Conservation (phyloP, 2,888 invertebrate genomes). For the Phrixothrix hirtus region DNA sequence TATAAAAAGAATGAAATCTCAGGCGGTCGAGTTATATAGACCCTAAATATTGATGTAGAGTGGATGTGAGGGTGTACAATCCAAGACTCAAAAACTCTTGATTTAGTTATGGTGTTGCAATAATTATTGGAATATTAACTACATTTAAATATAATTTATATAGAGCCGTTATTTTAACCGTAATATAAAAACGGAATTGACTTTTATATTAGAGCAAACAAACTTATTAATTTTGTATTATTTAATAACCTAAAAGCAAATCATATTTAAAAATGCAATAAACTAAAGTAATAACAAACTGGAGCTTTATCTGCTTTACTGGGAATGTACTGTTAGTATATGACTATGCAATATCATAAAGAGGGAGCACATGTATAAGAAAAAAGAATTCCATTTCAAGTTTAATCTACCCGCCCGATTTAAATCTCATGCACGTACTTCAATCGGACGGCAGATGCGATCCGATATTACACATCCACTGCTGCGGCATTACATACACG, state of each 20-base stretch:
- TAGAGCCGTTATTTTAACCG: too few relatives aligned
- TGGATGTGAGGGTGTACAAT: conserved; percentile 30
- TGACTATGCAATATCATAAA: conserved; percentile 44
- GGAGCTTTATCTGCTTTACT: conserved; percentile 6
- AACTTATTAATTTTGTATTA: too few relatives aligned
- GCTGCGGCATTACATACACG: conserved; percentile 43
- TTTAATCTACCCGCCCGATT: conserved; percentile 49
- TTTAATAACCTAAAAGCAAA: too few relatives aligned
- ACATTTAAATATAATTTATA: too few relatives aligned
- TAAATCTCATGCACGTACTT: conserved; percentile 51
- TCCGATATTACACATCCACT: conserved; percentile 46
- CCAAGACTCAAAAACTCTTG: conserved; percentile 22
- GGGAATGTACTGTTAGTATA: conserved; percentile 40
- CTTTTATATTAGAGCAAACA: too few relatives aligned
- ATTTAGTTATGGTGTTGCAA: too few relatives aligned
- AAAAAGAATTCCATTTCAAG: conserved; percentile 48
- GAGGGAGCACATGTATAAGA: conserved; percentile 47
- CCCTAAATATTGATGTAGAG: conserved; percentile 45
- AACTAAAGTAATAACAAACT: too few relatives aligned
- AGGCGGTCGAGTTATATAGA: conserved; percentile 43
- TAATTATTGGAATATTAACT: too few relatives aligned
- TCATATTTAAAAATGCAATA: too few relatives aligned
- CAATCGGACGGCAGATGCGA: conserved; percentile 51
- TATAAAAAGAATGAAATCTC: conserved; percentile 46
- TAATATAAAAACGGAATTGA: too few relatives aligned